phyloP scores from a whole-genome alignment of 2,888 invertebrate species.

The Agriopis marginaria region DNA sequence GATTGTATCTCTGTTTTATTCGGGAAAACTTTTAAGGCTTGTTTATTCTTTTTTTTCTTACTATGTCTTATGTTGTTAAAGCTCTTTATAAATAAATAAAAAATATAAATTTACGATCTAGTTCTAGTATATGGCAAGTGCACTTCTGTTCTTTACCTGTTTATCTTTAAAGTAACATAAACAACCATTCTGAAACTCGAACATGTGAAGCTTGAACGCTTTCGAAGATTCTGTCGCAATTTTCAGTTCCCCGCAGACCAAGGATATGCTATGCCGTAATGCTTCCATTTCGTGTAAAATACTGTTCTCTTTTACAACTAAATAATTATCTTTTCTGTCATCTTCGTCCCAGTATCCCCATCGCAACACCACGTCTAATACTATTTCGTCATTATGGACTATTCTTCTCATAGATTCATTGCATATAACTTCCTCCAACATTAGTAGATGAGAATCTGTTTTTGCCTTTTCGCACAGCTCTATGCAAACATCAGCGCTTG shows the following conservation, averaged over 20 bases:
- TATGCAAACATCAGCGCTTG: constrained; percentile 90
- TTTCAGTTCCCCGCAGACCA: constrained; percentile 92
- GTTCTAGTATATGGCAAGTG: background rate
- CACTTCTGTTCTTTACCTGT: constrained; percentile 67
- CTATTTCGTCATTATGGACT: constrained; percentile 91
- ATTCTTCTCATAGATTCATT: constrained; percentile 91
- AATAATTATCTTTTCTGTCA: constrained; percentile 93
- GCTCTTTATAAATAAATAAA: too few species aligned
- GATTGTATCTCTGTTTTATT: too few species aligned
- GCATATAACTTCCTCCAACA: constrained; percentile 93
- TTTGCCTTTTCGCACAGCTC: constrained; percentile 89
- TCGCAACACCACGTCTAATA: constrained; percentile 89
- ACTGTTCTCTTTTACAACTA: constrained; percentile 88
- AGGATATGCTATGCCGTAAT: constrained; percentile 86
- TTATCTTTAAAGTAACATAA: constrained; percentile 93
- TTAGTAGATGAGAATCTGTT: constrained; percentile 88
- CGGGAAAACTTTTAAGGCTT: too few species aligned
- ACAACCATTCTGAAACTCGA: constrained; percentile 93
- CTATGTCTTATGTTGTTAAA: too few species aligned
- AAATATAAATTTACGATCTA: background rate
- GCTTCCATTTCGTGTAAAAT: constrained; percentile 80
- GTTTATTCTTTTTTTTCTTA: too few species aligned
- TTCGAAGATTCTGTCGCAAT: constrained; percentile 92
- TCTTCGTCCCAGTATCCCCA: constrained; percentile 96
- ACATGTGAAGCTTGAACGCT: constrained; percentile 90